These are phyloP conservation scores for Leptopilina clavipes DNA, from an alignment of 1,140 invertebrate species.

Conservation along the genomic window DNA sequence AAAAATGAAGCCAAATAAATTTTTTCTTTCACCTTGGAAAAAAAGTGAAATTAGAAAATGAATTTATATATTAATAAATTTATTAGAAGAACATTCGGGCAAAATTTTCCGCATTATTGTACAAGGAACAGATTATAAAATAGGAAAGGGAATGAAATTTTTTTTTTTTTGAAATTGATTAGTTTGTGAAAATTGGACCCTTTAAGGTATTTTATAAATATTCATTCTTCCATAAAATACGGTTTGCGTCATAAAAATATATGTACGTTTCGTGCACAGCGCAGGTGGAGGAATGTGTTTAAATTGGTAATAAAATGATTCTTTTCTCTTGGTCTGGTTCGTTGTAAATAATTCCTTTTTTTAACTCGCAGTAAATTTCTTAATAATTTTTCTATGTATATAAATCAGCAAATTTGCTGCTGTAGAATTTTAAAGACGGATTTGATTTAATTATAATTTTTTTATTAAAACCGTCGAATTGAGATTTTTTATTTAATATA, in stretches of 20 bases:
- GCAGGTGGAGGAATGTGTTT: slow-evolving; percentile 1
- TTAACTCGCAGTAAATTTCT: not conserved
- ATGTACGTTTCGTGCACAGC: not conserved
- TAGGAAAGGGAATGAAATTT: too few species aligned
- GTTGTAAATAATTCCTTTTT: slow-evolving; percentile 15
- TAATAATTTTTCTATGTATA: not conserved
- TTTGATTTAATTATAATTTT: not conserved
- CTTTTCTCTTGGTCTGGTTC: slow-evolving; percentile 1
- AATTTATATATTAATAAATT: too few species aligned
- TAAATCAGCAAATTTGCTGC: not conserved
- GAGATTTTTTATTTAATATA: not conserved
- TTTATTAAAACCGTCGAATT: slow-evolving; percentile 6
- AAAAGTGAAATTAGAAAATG: too few species aligned
- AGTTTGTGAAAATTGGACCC: slow-evolving; percentile 5
- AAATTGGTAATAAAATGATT: slow-evolving; percentile 3
- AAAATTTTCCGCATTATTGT: too few species aligned
- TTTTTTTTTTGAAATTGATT: not conserved
- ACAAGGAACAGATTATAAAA: too few species aligned
- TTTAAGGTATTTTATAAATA: not conserved
- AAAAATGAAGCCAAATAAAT: too few species aligned
- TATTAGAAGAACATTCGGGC: too few species aligned
- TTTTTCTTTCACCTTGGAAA: too few species aligned
- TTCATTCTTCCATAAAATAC: slow-evolving; percentile 22
- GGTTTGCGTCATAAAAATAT: slow-evolving; percentile 15
- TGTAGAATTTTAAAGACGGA: not conserved